Evolutionary conservation across 2,797 vertebrate genomes (phyloP).

Genomic region (Simalia tracyae): DNA sequence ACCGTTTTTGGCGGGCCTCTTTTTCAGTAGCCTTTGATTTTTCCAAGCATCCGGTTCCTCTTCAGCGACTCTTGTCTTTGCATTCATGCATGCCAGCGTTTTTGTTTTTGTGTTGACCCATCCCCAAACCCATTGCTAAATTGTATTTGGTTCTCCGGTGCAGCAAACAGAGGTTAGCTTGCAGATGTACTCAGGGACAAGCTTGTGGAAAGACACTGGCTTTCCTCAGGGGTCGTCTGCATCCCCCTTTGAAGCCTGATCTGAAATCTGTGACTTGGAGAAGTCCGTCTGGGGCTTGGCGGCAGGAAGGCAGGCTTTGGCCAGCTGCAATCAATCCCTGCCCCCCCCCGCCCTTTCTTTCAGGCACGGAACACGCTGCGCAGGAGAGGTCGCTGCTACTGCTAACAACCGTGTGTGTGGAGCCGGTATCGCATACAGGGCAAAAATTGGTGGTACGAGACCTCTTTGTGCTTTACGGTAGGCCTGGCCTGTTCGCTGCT

Average conservation of each 20-base stretch:
- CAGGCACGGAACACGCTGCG: constrained; percentile 90
- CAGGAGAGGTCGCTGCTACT: constrained; percentile 84
- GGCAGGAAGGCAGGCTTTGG: neutral
- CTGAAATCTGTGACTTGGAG: too few species aligned
- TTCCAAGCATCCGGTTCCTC: too few species aligned
- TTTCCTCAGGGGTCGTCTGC: neutral
- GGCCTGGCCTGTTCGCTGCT: neutral
- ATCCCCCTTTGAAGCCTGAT: neutral
- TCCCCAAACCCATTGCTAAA: too few species aligned
- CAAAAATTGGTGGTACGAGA: constrained; percentile 82
- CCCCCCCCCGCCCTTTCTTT: neutral
- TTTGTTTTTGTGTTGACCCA: too few species aligned
- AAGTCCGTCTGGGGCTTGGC: neutral
- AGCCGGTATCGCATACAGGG: constrained; percentile 81
- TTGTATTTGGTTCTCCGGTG: neutral
- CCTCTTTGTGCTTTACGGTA: accelerated
- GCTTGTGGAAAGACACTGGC: neutral
- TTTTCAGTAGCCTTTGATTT: too few species aligned
- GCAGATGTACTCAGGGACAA: neutral
- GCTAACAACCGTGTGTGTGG: constrained; percentile 85
- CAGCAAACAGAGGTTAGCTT: neutral
- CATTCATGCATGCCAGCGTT: too few species aligned
- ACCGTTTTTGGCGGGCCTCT: too few species aligned
- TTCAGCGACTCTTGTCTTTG: too few species aligned
- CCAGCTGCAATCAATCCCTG: neutral